These are phyloP conservation scores for Augochlora pura DNA, from an alignment of 1,140 invertebrate species.

Conservation along the genomic window DNA sequence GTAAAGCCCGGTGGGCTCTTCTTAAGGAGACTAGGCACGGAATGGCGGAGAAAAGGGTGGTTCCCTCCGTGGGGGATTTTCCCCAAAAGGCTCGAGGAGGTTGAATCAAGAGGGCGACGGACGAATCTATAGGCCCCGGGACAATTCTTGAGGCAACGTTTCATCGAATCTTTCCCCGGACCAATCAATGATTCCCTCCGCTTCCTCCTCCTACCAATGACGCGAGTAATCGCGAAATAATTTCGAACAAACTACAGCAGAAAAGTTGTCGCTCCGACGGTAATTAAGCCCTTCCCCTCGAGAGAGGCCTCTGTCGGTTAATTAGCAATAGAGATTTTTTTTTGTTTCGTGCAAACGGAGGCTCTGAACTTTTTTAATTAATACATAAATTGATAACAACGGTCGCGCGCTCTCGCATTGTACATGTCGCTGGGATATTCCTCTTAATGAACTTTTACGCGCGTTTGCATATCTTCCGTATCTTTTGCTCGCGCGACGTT, in stretches of 20 bases:
- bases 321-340: background rate
- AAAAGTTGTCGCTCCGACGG: background rate
- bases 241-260: background rate
- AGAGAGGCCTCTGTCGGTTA: background rate
- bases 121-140: background rate
- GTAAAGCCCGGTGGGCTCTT: background rate
- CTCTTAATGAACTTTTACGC: background rate
- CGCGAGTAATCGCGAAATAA: background rate
- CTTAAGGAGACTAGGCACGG: slow-evolving; percentile 12
- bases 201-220: background rate
- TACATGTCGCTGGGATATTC: background rate
- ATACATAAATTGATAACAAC: background rate
- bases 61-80: slow-evolving; percentile 43
- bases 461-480: too few relatives aligned
- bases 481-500: too few relatives aligned
- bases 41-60: slow-evolving; percentile 27
- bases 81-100: slow-evolving; percentile 32
- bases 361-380: background rate
- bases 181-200: background rate
- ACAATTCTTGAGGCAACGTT: background rate
- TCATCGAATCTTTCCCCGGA: slow-evolving; percentile 4
- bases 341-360: background rate
- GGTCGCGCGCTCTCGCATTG: too few relatives aligned
- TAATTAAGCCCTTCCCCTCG: background rate
- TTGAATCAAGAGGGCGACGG: slow-evolving; percentile 11